Conservation (phyloP, 2,113 vertebrate genomes). For the Platichthys stellatus region DNA sequence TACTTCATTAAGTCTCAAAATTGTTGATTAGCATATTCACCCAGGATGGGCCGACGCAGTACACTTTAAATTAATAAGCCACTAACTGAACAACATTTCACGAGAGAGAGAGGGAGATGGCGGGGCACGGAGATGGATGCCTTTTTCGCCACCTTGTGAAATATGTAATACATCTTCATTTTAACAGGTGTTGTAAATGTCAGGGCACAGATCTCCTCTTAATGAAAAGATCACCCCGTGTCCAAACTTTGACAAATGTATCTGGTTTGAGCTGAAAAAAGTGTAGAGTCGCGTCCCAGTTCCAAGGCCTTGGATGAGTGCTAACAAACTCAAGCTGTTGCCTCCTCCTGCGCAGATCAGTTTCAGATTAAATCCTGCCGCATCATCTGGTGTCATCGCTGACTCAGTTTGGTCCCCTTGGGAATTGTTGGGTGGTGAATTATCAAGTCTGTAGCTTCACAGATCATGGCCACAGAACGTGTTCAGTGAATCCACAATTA, state of each 20-base stretch:
- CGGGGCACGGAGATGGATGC: conserved; percentile 69
- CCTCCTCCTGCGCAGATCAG: conserved; percentile 29
- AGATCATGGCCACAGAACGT: conserved; percentile 2
- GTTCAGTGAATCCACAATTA: conserved; percentile 28
- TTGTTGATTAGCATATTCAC: conserved; percentile 79
- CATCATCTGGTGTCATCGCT: conserved; percentile 29
- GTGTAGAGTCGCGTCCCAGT: conserved; percentile 38
- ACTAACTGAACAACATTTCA: conserved; percentile 73
- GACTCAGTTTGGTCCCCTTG: conserved; percentile 6
- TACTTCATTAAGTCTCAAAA: conserved; percentile 74
- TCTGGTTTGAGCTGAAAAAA: conserved; percentile 64
- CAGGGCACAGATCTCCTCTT: conserved; percentile 76
- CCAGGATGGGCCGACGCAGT: conserved; percentile 62
- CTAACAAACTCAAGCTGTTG: conserved; percentile 67
- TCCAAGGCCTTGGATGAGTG: conserved; percentile 45
- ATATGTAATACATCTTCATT: conserved; percentile 83
- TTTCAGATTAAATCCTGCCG: conserved; percentile 42
- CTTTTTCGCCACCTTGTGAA: conserved; percentile 74
- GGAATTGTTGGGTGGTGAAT: conserved; percentile 12
- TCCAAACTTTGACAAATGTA: conserved; percentile 75
- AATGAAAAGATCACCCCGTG: conserved; percentile 76
- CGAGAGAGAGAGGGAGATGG: conserved; percentile 30
- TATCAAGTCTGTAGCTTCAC: conserved; percentile 19
- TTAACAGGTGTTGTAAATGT: conserved; percentile 78
- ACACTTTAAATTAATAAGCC: conserved; percentile 78